Evolutionary conservation across 1,140 invertebrate species (phyloP), one percentile per base, ranked within the genome.

Genomic region (Cotesia glomerata): DNA sequence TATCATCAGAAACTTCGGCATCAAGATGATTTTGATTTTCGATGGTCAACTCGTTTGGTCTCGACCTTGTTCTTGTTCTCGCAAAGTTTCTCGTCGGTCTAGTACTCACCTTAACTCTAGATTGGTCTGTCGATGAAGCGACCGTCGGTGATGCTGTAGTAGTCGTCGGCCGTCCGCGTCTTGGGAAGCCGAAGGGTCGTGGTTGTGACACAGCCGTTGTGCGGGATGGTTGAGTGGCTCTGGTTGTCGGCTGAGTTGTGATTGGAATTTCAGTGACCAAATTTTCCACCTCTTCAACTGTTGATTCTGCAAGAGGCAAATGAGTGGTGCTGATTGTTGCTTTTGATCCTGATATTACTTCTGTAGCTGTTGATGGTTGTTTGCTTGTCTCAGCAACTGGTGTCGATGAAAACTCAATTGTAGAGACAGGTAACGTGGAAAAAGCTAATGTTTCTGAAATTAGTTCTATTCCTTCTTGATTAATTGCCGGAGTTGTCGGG

Each of bases 161-260:
- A 34, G 83, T 75, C 70, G 87, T 78, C 14, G 79, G 76, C 70
- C 81, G 77, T 74, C 74, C 83, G 79, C 88, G 80, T 74, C 82
- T 76, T 18, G 85, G 84, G 76, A 86, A 89, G 78, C 88, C 86
- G 75, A 89, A 89, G n/a, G 88, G 88, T 80, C 89, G 81, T 68
- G 88, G 88, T 81, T 88, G 88, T 70, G 88, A 88, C 64, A 89
- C 85, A 36, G 82, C 80, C 26, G 85, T 80, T 65, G 82, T 77
- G 39, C 85, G 85, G 32, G 80, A 74, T 39, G 75, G 74, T 59
- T 80, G 61, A 54, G 79, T 75, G 85, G 71, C 49, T 61, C 67
- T 67, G 36, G 75, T 62, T 32, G 81, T 77, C 5, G 74, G 72
- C 39, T 45, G 39, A 5, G 39, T 85, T 0, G 82, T 83, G 26